phyloP scores from a whole-genome alignment of 2,888 invertebrate genomes.

The Cepaea hortensis region DNA sequence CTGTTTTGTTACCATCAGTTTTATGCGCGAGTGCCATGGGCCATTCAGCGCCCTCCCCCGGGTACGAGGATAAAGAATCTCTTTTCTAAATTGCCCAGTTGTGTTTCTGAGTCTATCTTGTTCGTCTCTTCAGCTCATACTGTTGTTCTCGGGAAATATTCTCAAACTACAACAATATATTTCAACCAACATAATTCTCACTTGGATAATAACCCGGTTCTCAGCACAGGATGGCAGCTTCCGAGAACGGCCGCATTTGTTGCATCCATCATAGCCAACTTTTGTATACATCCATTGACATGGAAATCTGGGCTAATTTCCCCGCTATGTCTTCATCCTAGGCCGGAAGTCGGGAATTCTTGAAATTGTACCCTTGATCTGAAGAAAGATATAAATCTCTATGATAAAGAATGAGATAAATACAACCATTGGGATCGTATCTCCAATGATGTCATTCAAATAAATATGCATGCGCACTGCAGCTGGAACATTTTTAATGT shows the following conservation, averaged over 20 bases:
- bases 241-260: neutral
- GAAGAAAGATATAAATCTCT: conserved; percentile 36
- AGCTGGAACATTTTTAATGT: neutral
- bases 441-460: conserved; percentile 26
- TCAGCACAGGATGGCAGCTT: too few species aligned
- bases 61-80: too few species aligned
- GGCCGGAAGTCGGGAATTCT: neutral
- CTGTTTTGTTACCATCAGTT: too few species aligned
- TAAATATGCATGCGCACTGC: conserved; percentile 28
- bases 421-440: conserved; percentile 4
- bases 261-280: conserved; percentile 26
- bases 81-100: too few species aligned
- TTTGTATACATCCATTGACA: conserved; percentile 24
- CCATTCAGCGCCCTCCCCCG: too few species aligned
- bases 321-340: neutral
- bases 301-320: conserved; percentile 36
- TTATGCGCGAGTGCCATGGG: too few species aligned
- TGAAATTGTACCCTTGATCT: conserved; percentile 18
- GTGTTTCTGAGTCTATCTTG: too few species aligned
- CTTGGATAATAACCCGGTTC: too few species aligned
- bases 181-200: too few species aligned
- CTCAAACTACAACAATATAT: too few species aligned
- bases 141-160: too few species aligned
- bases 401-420: conserved; percentile 21
- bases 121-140: too few species aligned